A percentile compares a stretch with the other conserved stretches of the same genome.
Conservation (phyloP, 1,140 invertebrate species). For the Aphelenchoides avenae region DNA sequence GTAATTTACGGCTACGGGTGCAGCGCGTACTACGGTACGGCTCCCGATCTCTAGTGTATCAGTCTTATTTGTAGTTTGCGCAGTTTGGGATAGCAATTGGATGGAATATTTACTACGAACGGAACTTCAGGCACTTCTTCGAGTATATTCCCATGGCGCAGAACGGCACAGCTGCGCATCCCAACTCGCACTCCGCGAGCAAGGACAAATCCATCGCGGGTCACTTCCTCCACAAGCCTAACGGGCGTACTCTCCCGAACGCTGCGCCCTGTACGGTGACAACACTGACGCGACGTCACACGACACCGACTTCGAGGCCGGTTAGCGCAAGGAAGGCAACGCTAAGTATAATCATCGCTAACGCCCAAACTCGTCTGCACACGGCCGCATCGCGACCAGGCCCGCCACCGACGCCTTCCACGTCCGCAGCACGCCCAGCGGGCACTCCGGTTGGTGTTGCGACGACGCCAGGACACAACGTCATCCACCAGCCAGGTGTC, state of each 20-base stretch:
- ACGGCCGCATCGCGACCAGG: neutral
- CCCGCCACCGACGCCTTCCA: neutral
- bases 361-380: neutral
- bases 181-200: conserved; percentile 4
- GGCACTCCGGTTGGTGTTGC: neutral
- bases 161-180: too few relatives aligned
- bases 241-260: conserved; percentile 5
- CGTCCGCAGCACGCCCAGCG: neutral
- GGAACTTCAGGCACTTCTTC: conserved; percentile 19
- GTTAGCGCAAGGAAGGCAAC: neutral
- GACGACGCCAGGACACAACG: neutral
- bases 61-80: too few relatives aligned
- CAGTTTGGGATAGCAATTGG: too few relatives aligned
- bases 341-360: conserved; percentile 8
- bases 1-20: too few relatives aligned
- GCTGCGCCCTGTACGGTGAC: conserved; percentile 13
- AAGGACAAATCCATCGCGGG: conserved; percentile 5
- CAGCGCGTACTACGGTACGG: too few relatives aligned
- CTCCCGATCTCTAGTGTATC: too few relatives aligned
- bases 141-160: conserved; percentile 7
- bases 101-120: too few relatives aligned
- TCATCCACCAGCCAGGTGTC: neutral
- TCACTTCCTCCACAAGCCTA: conserved; percentile 15
- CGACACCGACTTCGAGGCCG: neutral
- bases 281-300: conserved; percentile 6